A percentile compares a stretch with the other conserved stretches of the same genome.
phyloP scores from a whole-genome alignment of 2,797 vertebrate genomes.

The Anguilla megastoma region DNA sequence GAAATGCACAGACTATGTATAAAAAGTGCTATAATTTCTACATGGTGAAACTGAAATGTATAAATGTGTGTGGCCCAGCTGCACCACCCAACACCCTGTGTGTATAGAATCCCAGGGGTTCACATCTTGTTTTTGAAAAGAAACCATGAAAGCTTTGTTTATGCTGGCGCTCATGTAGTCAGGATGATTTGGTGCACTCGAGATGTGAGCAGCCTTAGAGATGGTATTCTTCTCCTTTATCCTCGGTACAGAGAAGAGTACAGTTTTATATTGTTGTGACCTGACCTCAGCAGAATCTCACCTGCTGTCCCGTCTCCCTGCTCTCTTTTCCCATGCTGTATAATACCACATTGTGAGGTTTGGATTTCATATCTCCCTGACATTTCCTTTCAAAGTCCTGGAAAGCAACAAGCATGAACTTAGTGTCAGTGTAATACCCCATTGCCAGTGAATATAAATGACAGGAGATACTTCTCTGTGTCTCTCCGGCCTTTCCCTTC shows the following conservation, averaged over 20 bases:
- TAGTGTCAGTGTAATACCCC: slow-evolving; percentile 28
- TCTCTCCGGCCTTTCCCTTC: neutral
- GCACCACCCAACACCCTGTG: neutral
- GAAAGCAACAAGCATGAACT: slow-evolving; percentile 4
- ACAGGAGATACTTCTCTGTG: neutral
- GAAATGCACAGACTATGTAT: too few relatives aligned
- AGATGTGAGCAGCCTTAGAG: neutral
- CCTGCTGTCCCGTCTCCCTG: neutral
- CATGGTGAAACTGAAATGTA: neutral
- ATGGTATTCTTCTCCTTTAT: neutral
- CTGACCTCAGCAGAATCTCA: slow-evolving; percentile 12
- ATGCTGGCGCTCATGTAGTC: neutral
- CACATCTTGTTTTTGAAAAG: neutral
- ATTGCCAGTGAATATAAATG: slow-evolving; percentile 20
- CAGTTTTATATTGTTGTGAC: slow-evolving; percentile 29
- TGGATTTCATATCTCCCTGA: slow-evolving; percentile 26
- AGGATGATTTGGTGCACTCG: neutral
- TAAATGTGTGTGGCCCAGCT: neutral
- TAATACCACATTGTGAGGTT: neutral
- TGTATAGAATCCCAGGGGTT: neutral
- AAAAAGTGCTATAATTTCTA: too few relatives aligned
- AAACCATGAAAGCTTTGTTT: neutral
- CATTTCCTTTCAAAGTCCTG: slow-evolving; percentile 30
- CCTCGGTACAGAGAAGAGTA: neutral
- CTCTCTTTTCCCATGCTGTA: neutral